Evolutionary conservation across 2,113 vertebrate genomes (phyloP).

Genomic region (Lipophrys pholis): DNA sequence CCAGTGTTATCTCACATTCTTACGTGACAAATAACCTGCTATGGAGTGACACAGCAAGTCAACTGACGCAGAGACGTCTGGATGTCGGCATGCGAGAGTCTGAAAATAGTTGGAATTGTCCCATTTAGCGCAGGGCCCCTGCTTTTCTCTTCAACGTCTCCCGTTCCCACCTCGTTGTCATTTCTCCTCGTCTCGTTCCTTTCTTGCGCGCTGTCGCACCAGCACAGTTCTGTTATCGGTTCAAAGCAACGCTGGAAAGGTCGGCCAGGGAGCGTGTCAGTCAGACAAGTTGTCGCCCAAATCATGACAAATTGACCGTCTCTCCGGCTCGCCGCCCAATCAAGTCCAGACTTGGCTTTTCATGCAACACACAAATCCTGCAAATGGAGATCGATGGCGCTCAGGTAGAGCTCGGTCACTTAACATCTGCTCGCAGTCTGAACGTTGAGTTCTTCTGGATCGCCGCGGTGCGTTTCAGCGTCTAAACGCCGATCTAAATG

Average conservation of each 20-base stretch:
- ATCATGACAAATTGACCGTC: constrained; percentile 78
- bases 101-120: constrained; percentile 26
- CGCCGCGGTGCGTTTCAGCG: constrained; percentile 11
- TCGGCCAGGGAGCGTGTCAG: constrained; percentile 70
- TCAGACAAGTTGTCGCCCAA: constrained; percentile 75
- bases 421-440: constrained; percentile 29
- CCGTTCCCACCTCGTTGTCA: constrained; percentile 47
- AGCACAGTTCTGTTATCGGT: constrained; percentile 59
- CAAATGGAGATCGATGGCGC: constrained; percentile 67
- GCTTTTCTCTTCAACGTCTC: constrained; percentile 42
- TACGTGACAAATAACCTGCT: not conserved
- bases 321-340: constrained; percentile 60
- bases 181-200: not conserved
- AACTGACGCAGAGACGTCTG: not conserved
- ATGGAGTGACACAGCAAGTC: not conserved
- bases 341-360: constrained; percentile 71
- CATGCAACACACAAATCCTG: constrained; percentile 27
- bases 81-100: constrained; percentile 17
- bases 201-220: not conserved
- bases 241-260: constrained; percentile 66
- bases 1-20: not conserved
- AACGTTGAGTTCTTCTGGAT: constrained; percentile 1
- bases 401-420: constrained; percentile 58
- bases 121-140: constrained; percentile 31
- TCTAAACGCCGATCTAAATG: not conserved